These are phyloP conservation scores for Druon quercuslanigerum DNA, from an alignment of 1,140 invertebrate genomes.

Conservation along the genomic window DNA sequence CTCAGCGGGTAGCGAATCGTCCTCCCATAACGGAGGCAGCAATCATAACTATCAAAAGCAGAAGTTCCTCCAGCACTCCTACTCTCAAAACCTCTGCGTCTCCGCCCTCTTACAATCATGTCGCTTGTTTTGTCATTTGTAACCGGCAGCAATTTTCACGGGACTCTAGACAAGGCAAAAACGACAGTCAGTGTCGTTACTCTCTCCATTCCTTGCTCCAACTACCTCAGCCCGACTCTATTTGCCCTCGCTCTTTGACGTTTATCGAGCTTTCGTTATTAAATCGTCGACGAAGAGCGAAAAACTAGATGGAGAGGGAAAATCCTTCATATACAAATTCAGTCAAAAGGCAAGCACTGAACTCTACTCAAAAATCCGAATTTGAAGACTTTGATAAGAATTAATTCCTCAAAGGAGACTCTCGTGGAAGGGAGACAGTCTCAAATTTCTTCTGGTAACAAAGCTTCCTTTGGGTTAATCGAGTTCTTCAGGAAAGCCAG, in stretches of 20 bases:
- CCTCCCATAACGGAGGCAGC: slow-evolving; percentile 52
- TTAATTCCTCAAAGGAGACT: not conserved
- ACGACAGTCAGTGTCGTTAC: slow-evolving; percentile 51
- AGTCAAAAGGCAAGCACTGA: not conserved
- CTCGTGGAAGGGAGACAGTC: not conserved
- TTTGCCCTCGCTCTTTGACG: slow-evolving; percentile 55
- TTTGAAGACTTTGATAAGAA: not conserved
- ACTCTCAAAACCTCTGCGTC: slow-evolving; percentile 45
- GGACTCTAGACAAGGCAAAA: slow-evolving; percentile 51
- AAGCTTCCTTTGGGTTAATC: not conserved
- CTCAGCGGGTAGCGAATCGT: slow-evolving; percentile 59
- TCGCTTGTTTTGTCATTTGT: slow-evolving; percentile 67
- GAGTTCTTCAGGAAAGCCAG: not conserved
- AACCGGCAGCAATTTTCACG: slow-evolving; percentile 61
- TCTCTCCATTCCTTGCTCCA: slow-evolving; percentile 38
- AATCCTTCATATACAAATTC: too few relatives aligned
- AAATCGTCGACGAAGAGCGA: slow-evolving; percentile 37
- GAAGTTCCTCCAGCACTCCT: slow-evolving; percentile 55
- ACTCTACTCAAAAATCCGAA: slow-evolving; percentile 7
- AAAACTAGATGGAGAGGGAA: not conserved
- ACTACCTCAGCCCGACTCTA: slow-evolving; percentile 47
- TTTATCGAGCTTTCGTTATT: slow-evolving; percentile 52
- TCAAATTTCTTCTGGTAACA: not conserved
- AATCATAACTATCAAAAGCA: slow-evolving; percentile 70
- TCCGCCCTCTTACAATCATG: slow-evolving; percentile 60